Conservation (phyloP, 2,888 invertebrate genomes). For the Onchidella celtica region DNA sequence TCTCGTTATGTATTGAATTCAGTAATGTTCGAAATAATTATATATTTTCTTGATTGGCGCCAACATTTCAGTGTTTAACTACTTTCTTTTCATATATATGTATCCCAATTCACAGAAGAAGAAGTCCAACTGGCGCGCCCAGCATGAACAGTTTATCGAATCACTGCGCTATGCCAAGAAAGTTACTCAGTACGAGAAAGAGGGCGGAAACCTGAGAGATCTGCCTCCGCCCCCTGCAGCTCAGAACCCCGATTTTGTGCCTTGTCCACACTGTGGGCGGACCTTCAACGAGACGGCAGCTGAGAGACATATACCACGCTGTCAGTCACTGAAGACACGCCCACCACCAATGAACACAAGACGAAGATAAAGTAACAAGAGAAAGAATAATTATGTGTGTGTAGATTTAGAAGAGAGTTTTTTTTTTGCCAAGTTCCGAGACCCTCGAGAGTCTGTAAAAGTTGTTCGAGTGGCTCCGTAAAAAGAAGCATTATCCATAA, state of each 20-base stretch:
- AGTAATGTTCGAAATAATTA: too few species aligned
- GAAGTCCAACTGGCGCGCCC: slow-evolving; percentile 75
- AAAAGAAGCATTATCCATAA: too few species aligned
- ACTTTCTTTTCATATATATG: too few species aligned
- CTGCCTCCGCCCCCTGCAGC: slow-evolving; percentile 91
- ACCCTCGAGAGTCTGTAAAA: too few species aligned
- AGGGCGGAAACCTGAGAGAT: slow-evolving; percentile 87
- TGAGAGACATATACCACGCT: slow-evolving; percentile 94
- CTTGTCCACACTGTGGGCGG: slow-evolving; percentile 92
- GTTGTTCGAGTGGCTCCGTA: too few species aligned
- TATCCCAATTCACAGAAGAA: slow-evolving; percentile 63
- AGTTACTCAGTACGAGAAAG: slow-evolving; percentile 69
- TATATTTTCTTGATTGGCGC: too few species aligned
- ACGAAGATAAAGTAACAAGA: too few species aligned
- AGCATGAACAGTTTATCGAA: slow-evolving; percentile 76
- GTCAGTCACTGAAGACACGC: slow-evolving; percentile 85
- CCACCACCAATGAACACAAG: slow-evolving; percentile 57
- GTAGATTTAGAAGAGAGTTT: too few species aligned
- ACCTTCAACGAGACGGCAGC: slow-evolving; percentile 90
- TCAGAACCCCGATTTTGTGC: slow-evolving; percentile 93
- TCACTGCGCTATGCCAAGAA: slow-evolving; percentile 77
- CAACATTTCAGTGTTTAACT: too few species aligned
- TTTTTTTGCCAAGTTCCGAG: too few species aligned
- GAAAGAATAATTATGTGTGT: too few species aligned
- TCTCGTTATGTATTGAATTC: too few species aligned